A percentile compares a stretch with the other conserved stretches of the same genome.
phyloP scores from a whole-genome alignment of 2,797 vertebrate genomes.

The Phrynocephalus forsythii region DNA sequence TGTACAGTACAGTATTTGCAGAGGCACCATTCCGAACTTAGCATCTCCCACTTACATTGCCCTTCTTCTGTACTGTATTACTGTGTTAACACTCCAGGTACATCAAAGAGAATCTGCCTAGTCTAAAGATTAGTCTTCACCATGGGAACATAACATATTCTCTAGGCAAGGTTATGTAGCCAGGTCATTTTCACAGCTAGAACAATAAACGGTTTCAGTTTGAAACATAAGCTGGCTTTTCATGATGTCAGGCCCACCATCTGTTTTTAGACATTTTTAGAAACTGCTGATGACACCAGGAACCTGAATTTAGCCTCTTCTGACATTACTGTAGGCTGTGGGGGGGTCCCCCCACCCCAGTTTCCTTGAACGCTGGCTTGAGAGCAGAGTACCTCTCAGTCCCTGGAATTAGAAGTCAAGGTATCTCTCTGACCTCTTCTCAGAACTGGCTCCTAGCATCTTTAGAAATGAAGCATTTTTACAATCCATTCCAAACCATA shows the following conservation, averaged over 20 bases:
- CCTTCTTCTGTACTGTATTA: not conserved
- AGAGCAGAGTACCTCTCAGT: not conserved
- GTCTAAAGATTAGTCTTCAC: slow-evolving; percentile 13
- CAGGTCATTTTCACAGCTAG: slow-evolving; percentile 24
- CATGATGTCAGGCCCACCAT: not conserved
- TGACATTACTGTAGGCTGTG: not conserved
- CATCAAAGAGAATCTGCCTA: not conserved
- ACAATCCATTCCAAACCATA: not conserved
- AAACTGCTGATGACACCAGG: not conserved
- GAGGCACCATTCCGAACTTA: not conserved
- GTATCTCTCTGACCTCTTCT: not conserved
- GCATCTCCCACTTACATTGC: not conserved
- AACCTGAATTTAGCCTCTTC: not conserved
- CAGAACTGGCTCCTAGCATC: not conserved
- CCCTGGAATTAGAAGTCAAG: not conserved
- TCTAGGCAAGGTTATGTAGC: slow-evolving; percentile 8
- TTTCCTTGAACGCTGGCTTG: not conserved
- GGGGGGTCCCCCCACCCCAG: no score
- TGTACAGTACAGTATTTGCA: not conserved
- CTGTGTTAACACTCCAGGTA: not conserved
- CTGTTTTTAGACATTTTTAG: slow-evolving; percentile 5
- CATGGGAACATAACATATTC: slow-evolving; percentile 19
- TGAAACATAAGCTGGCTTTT: slow-evolving; percentile 9
- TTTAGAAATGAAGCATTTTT: not conserved
- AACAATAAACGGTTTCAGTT: slow-evolving; percentile 13